Conservation (phyloP, 2,888 invertebrate genomes). For the Scrobipalpa atriplicella region DNA sequence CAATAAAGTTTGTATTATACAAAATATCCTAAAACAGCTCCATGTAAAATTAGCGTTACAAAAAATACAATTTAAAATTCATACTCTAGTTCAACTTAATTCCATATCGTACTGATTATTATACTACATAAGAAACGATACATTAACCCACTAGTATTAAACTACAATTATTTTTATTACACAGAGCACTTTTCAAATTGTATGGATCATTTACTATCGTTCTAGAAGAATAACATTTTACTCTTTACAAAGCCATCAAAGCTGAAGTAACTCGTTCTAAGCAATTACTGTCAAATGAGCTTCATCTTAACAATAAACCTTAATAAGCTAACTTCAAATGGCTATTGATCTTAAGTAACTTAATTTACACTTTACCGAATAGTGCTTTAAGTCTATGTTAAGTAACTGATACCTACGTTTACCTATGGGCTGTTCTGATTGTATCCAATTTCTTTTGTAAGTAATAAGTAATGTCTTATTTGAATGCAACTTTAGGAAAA, state of each 20-base stretch:
- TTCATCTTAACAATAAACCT: constrained; percentile 10
- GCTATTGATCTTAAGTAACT: constrained; percentile 13
- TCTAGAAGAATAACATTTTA: not conserved
- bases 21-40: too few relatives aligned
- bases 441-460: not conserved
- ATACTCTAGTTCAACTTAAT: not conserved
- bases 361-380: constrained; percentile 10
- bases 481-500: too few relatives aligned
- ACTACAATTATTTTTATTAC: constrained; percentile 5
- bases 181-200: constrained; percentile 9
- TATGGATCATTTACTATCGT: not conserved
- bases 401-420: constrained; percentile 18
- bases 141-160: not conserved
- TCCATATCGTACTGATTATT: not conserved
- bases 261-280: not conserved
- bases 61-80: too few relatives aligned
- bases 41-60: too few relatives aligned
- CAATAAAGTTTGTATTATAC: too few relatives aligned
- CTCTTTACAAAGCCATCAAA: not conserved
- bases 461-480: too few relatives aligned
- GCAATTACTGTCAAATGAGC: constrained; percentile 11
- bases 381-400: not conserved
- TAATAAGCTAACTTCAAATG: constrained; percentile 13
- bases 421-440: not conserved
- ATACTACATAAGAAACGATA: not conserved